Evolutionary conservation across 2,888 invertebrate species (phyloP).

Genomic region (Chrysomela aeneicollis): DNA sequence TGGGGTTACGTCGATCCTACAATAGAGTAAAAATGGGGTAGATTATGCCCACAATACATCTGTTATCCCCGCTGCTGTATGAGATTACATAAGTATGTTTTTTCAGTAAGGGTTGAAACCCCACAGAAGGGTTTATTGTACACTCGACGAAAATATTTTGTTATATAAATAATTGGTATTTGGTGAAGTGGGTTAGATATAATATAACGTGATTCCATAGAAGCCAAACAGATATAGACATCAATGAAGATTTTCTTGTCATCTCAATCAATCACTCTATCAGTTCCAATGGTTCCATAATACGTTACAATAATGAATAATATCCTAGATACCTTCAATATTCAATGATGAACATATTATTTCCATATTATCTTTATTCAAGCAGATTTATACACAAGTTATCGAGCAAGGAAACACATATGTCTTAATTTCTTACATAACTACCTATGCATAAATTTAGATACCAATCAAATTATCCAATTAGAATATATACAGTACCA

Average conservation of each 20-base stretch:
- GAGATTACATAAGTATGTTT: constrained; percentile 54
- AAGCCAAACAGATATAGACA: no score
- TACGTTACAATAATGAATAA: no score
- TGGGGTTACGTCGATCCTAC: constrained; percentile 6
- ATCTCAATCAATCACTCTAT: no score
- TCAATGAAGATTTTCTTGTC: no score
- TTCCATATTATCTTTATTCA: background rate
- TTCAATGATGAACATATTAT: no score
- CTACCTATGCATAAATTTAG: background rate
- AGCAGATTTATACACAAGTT: background rate
- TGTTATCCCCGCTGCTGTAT: constrained; percentile 52
- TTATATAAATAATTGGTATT: constrained; percentile 3
- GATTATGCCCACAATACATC: constrained; percentile 52
- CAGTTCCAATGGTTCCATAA: no score
- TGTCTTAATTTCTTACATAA: background rate
- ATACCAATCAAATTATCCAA: constrained; percentile 3
- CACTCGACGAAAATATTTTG: constrained; percentile 4
- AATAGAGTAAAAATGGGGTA: constrained; percentile 33
- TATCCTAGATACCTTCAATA: no score
- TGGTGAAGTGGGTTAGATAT: background rate
- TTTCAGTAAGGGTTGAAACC: constrained; percentile 48
- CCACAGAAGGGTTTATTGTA: constrained; percentile 31
- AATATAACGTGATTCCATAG: no score
- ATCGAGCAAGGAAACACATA: background rate
- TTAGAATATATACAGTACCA: constrained; percentile 9